These are phyloP conservation scores for Erpetoichthys calabaricus DNA, from an alignment of 2,797 vertebrate species.

Conservation along the genomic window DNA sequence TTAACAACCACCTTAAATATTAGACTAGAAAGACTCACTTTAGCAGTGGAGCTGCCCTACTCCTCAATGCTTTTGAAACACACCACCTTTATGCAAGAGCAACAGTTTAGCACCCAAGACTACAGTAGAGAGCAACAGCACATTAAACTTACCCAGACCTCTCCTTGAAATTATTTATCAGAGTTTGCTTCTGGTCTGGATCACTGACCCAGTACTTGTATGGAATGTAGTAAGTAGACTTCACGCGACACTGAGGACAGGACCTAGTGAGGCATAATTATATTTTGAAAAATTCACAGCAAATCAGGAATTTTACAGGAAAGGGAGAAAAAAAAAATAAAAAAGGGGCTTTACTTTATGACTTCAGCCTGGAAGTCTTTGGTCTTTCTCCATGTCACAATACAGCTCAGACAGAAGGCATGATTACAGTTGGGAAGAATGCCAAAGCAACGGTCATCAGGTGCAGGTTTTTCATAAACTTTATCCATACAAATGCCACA, in stretches of 20 bases:
- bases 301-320: background rate
- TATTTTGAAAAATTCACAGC: background rate
- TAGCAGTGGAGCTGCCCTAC: background rate
- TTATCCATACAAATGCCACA: constrained; percentile 89
- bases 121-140: background rate
- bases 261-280: constrained; percentile 33
- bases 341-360: constrained; percentile 52
- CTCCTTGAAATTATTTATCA: constrained; percentile 65
- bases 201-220: constrained; percentile 69
- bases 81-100: background rate
- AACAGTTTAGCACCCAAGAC: no score
- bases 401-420: constrained; percentile 67
- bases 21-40: background rate
- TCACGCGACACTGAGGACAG: constrained; percentile 75
- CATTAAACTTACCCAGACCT: constrained; percentile 49
- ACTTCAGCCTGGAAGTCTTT: constrained; percentile 50
- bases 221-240: constrained; percentile 73
- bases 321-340: no score
- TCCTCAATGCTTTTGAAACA: no score
- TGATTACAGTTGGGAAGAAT: constrained; percentile 80
- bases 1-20: no score
- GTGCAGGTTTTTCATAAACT: constrained; percentile 59
- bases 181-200: constrained; percentile 47
- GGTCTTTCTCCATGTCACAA: constrained; percentile 67
- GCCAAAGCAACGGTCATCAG: constrained; percentile 52